Percentiles rank a stretch among this genome's conserved stretches.
Evolutionary conservation across 2,113 vertebrate species (phyloP).

Genomic region (Haemorhous mexicanus): DNA sequence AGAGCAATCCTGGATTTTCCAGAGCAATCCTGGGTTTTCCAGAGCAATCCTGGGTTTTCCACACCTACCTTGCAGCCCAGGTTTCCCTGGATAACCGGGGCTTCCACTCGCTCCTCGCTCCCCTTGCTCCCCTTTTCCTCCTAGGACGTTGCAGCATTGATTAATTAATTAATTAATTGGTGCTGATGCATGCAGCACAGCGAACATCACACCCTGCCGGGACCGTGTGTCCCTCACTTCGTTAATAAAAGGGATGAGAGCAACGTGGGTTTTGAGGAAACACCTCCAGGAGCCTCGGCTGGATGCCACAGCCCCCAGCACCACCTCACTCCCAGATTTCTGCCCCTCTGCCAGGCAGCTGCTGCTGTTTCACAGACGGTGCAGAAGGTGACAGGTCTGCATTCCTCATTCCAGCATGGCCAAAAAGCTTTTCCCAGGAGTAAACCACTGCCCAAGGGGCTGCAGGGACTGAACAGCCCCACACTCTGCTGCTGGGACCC

Average conservation of each 20-base stretch:
- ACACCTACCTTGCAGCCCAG: conserved; percentile 84
- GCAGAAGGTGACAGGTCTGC: not conserved
- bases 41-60: not conserved
- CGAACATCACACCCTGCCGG: not conserved
- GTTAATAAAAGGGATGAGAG: not conserved
- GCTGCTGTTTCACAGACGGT: not conserved
- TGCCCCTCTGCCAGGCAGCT: accelerated
- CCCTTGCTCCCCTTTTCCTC: conserved; percentile 88
- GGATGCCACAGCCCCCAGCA: not conserved
- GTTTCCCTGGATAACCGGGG: conserved; percentile 87
- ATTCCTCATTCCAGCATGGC: not conserved
- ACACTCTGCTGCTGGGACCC: not conserved
- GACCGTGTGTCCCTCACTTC: not conserved
- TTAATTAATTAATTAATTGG: not conserved
- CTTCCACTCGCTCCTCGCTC: conserved; percentile 77
- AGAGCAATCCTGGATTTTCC: too few relatives aligned
- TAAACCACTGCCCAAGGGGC: not conserved
- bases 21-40: not conserved
- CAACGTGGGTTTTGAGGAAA: not conserved
- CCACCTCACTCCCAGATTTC: not conserved
- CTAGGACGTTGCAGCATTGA: conserved; percentile 59
- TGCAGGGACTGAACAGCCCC: not conserved
- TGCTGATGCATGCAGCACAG: not conserved
- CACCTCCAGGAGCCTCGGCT: not conserved
- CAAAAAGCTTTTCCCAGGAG: not conserved